These are phyloP conservation scores for Agrochola lota DNA, from an alignment of 2,888 invertebrate genomes.

Conservation along the genomic window DNA sequence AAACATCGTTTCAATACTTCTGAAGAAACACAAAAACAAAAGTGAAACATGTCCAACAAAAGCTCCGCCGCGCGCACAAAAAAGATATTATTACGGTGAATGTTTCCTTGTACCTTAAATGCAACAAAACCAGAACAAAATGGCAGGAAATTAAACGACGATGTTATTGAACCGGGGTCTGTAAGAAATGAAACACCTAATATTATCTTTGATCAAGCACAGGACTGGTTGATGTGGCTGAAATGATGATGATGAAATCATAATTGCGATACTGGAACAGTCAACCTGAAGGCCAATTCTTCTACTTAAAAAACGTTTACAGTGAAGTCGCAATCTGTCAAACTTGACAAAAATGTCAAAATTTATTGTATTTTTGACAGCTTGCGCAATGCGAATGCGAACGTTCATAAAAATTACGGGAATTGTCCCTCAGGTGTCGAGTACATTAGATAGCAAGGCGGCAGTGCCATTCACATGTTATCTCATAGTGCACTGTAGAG, in stretches of 20 bases:
- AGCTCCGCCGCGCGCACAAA: constrained; percentile 37
- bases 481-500: neutral
- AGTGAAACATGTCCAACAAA: constrained; percentile 36
- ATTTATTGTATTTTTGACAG: too few species aligned
- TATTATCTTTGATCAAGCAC: neutral
- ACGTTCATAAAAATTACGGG: too few species aligned
- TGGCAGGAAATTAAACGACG: constrained; percentile 15
- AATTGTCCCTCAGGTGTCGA: neutral
- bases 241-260: neutral
- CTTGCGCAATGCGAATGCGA: too few species aligned
- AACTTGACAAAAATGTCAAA: too few species aligned
- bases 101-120: constrained; percentile 46
- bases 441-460: constrained; percentile 2
- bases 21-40: constrained; percentile 45
- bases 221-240: neutral
- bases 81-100: constrained; percentile 55
- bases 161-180: constrained; percentile 10
- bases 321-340: too few species aligned
- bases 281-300: neutral
- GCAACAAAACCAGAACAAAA: constrained; percentile 43
- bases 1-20: constrained; percentile 48
- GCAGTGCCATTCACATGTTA: neutral
- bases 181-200: neutral
- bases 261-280: neutral
- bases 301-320: too few species aligned